phyloP scores from a whole-genome alignment of 1,140 invertebrate genomes.

The Drosophila sp. region DNA sequence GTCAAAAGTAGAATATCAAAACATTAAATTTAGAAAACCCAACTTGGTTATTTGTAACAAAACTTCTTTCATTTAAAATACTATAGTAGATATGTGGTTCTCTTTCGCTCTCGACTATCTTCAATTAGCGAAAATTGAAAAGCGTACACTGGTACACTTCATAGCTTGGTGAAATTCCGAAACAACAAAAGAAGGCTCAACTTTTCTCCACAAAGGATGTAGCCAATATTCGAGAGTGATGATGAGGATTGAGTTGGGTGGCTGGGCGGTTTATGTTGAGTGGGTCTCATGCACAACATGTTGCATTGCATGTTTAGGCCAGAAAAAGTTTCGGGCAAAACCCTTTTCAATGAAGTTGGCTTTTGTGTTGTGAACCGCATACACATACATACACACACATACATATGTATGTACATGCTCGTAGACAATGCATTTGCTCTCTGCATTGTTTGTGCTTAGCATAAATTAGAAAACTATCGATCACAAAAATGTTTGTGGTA shows the following conservation, averaged over 20 bases:
- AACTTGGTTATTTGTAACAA: too few relatives aligned
- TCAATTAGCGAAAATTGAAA: conserved; percentile 17
- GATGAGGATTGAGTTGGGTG: not conserved
- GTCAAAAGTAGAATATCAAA: too few relatives aligned
- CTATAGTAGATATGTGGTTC: too few relatives aligned
- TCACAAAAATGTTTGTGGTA: conserved; percentile 36
- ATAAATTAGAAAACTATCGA: conserved; percentile 72
- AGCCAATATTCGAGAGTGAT: conserved; percentile 60
- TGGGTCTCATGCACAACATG: conserved; percentile 35
- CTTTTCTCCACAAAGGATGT: conserved; percentile 27
- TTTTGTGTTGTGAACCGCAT: conserved; percentile 16
- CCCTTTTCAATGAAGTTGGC: conserved; percentile 23
- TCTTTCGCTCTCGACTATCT: not conserved
- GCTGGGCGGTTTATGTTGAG: not conserved
- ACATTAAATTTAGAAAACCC: too few relatives aligned
- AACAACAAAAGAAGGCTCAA: conserved; percentile 5
- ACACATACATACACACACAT: not conserved
- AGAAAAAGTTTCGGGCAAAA: conserved; percentile 38
- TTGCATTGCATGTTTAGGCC: conserved; percentile 36
- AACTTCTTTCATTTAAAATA: too few relatives aligned
- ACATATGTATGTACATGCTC: not conserved
- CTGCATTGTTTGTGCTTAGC: conserved; percentile 51
- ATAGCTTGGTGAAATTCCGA: not conserved
- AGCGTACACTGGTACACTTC: not conserved
- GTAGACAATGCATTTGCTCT: conserved; percentile 12